Base-by-base conservation (phyloP, 2,888 invertebrate species). In the Emmelina monodactyla region DNA sequence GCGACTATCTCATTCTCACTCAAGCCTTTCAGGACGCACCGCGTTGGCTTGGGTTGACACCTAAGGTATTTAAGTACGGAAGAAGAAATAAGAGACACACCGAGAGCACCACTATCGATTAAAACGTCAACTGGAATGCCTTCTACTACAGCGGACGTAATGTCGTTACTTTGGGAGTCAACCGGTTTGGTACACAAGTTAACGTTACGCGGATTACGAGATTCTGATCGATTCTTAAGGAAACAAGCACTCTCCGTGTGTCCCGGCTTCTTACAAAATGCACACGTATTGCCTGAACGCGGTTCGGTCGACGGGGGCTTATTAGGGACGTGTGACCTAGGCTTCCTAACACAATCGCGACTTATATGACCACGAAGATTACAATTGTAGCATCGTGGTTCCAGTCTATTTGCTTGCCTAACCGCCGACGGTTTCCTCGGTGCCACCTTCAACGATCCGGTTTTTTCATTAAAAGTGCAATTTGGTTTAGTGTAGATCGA, bases 21-120 rank as follows among this genome's bases (percentile, higher is more conserved):
- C 11, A 44, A 22, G 7, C 44, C 44, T 16, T 37, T 38, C 16
- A 42, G 16, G 11, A 22, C 28, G 11, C 40, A 37, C 11, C 14
- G 16, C 7, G 11, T 30, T 5, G 37, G 37, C 22, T 33, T 40
- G 5, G 25, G 15, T 9, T 28, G n/a, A 36, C 25, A 33, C 3
- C 31, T 12, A 28, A 44, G 34, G 19, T 44, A 29, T 14, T 44
- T 42, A 3, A 44, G 13, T 9, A 40, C 28, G 1, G 22, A 34
- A 0, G 35, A 31, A 1, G 47, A 44, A 1, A 46, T 43, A 0
- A 50, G 16, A 1, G 46, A 47, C n/a, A 47, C 31, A 14, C 35
- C 25, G 7, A 38, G 30, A 1, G 46, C 41, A 0, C 49, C 46
- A 11, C 42, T 45, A 28, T 49, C 46, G 7, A 49, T 45, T 2